A percentile compares a stretch with the other conserved stretches of the same genome.
Evolutionary conservation across 2,113 vertebrate genomes (phyloP).

Genomic region (Gnathonemus echidnorhynchus): DNA sequence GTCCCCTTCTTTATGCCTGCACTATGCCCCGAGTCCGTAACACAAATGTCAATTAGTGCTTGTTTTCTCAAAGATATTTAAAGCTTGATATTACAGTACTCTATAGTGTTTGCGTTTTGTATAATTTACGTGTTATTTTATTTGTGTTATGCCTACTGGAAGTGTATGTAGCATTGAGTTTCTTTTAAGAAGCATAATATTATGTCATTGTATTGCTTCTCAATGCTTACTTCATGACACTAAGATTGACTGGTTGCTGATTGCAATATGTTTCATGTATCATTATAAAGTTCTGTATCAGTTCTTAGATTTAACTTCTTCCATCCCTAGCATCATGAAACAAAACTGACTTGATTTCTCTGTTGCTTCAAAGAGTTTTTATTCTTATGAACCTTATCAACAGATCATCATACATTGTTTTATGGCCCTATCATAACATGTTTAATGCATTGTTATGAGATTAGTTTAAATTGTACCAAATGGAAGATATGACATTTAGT

Average conservation of each 20-base stretch:
- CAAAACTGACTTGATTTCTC: background rate
- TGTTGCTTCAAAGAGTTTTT: background rate
- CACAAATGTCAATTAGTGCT: background rate
- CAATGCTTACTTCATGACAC: background rate
- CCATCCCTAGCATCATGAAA: background rate
- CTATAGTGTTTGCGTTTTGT: background rate
- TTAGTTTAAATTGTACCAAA: background rate
- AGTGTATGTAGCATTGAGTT: background rate
- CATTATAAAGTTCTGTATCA: background rate
- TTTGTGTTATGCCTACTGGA: background rate
- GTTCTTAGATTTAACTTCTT: background rate
- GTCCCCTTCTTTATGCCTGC: too few relatives aligned
- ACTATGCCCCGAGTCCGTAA: too few relatives aligned
- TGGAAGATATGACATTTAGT: background rate
- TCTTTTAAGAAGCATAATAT: background rate
- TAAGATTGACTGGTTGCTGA: background rate
- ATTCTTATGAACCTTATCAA: background rate
- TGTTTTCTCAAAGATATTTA: background rate
- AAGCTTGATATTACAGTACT: background rate
- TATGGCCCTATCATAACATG: background rate
- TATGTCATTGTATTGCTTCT: background rate
- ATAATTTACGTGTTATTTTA: background rate
- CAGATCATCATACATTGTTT: background rate
- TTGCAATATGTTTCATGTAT: background rate
- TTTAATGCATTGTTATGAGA: background rate